Base-by-base conservation (phyloP, 2,797 vertebrate genomes). In the Todus mexicanus region DNA sequence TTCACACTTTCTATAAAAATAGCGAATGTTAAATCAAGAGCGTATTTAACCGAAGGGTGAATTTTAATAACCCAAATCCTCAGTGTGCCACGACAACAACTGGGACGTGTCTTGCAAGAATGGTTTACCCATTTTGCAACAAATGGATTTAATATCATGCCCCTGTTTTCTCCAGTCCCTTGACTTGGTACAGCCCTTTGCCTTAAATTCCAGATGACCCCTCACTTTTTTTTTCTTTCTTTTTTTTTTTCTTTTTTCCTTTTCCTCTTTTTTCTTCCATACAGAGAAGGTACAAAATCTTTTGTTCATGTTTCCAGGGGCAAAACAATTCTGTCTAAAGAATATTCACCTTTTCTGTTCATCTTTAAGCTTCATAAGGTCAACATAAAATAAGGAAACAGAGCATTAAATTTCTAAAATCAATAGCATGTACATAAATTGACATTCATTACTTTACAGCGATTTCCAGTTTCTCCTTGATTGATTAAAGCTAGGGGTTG, bases 401-500 rank as follows among this genome's bases (percentile, higher is more conserved):
- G 89, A 94, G 87, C 93, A 96, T 97, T 96, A 93, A 93, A 96
- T 94, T 94, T 84, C 89, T 64, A 81, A 95, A 96, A 95, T 97
- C 95, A 96, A 90, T 85, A 96, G 88, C 79, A 94, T 90, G 87
- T 96, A 94, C 84, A 93, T 94, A 95, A 96, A 97, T 91, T 97
- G 95, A 90, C 95, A 96, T 92, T 95, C 83, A 89, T 96, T 95
- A 88, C 92, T 96, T 97, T 93, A 91, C 78, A 93, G 88, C 21
- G 68, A 87, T 95, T 96, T 95, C 91, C 93, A 94, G 95, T 96
- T 97, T 96, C 92, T 95, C 64, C 91, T 95, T 97, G 96, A 97
- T 96, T 97, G 97, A 97, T 97, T 97, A 94, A 97, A 97, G 93
- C 84, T 78, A 96, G 91, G 84, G 94, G 89, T 96, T 96, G 95